These are phyloP conservation scores for Cydia amplana DNA, from an alignment of 1,140 invertebrate genomes.

Conservation along the genomic window DNA sequence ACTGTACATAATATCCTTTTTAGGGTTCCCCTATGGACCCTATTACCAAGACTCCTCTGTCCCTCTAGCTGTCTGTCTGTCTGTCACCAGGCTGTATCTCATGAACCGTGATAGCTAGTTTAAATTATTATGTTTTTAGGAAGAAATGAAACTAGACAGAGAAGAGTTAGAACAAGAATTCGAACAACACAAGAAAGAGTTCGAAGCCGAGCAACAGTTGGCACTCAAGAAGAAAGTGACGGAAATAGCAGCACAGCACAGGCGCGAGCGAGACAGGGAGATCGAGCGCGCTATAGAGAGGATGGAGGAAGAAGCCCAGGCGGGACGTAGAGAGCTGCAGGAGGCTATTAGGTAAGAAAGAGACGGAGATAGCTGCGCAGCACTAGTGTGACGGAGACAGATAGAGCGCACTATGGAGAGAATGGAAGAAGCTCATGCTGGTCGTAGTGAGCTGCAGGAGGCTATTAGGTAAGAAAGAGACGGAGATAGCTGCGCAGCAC, in stretches of 20 bases:
- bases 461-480: slow-evolving; percentile 58
- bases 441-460: slow-evolving; percentile 72
- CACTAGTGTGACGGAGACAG: slow-evolving; percentile 72
- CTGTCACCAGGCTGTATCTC: too few species aligned
- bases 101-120: too few species aligned
- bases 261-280: slow-evolving; percentile 73
- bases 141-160: slow-evolving; percentile 61
- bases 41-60: too few species aligned
- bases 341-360: slow-evolving; percentile 69
- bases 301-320: slow-evolving; percentile 75
- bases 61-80: too few species aligned
- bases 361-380: slow-evolving; percentile 68
- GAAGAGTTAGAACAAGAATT: slow-evolving; percentile 61
- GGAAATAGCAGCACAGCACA: slow-evolving; percentile 72
- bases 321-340: slow-evolving; percentile 70
- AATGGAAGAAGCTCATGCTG: slow-evolving; percentile 71
- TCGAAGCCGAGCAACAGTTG: slow-evolving; percentile 65
- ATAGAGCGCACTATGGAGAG: slow-evolving; percentile 77
- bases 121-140: slow-evolving; percentile 42
- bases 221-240: slow-evolving; percentile 66
- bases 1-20: too few species aligned
- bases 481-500: neutral
- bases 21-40: too few species aligned
- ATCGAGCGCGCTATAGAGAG: slow-evolving; percentile 77
- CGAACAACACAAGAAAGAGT: slow-evolving; percentile 66